Percentiles rank a stretch among this genome's conserved stretches.
Conservation (phyloP, 2,888 invertebrate species). For the Onthophagus sagittarius region DNA sequence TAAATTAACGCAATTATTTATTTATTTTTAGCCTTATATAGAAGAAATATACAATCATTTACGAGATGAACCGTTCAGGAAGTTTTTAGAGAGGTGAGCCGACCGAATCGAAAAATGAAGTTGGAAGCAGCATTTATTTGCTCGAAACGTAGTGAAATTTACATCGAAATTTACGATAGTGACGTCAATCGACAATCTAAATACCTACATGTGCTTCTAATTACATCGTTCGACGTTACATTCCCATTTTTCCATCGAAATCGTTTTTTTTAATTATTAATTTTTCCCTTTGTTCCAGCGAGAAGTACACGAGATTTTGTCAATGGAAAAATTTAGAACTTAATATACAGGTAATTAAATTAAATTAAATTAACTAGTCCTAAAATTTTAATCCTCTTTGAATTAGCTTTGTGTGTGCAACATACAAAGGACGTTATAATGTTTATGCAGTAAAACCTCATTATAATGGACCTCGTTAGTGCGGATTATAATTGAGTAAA, state of each 20-base stretch:
- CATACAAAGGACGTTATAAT: too few relatives aligned
- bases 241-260: conserved; percentile 8
- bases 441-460: too few relatives aligned
- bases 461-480: too few relatives aligned
- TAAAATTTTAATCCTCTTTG: too few relatives aligned
- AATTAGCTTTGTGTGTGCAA: too few relatives aligned
- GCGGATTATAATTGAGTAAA: too few relatives aligned
- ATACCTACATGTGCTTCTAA: background rate
- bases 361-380: too few relatives aligned
- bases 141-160: background rate
- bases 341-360: conserved; percentile 85
- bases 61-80: conserved; percentile 94
- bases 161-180: background rate
- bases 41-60: conserved; percentile 98
- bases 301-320: conserved; percentile 99
- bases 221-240: conserved; percentile 1
- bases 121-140: background rate
- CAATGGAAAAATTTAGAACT: conserved; percentile 99
- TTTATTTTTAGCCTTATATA: conserved; percentile 89
- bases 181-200: conserved; percentile 4
- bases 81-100: conserved; percentile 93
- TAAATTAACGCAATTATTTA: conserved; percentile 21
- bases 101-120: background rate
- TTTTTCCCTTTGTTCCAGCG: conserved; percentile 63
- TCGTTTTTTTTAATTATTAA: conserved; percentile 21